Base-by-base conservation (phyloP, 2,888 invertebrate species). In the Drosophila ochracea region DNA sequence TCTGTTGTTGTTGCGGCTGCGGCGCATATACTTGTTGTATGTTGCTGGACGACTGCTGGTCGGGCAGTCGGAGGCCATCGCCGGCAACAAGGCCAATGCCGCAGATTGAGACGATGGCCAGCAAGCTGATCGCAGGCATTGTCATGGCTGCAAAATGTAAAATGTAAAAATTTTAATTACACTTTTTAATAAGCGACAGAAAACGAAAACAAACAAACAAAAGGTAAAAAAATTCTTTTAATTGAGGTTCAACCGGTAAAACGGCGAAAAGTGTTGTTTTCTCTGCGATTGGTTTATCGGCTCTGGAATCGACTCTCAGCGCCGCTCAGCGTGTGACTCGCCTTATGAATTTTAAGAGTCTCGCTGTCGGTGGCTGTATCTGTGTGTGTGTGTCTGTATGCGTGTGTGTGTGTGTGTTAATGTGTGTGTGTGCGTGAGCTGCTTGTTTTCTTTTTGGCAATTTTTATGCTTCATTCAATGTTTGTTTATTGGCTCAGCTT, bases 1-100 rank as follows among this genome's bases (percentile, higher is more conserved):
- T n/a, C n/a, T 57, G 57, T 30, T 57, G 55, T 37, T 85, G 80
- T 11, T 82, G 89, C 74, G 78, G 70, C 82, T 81, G 86, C 72
- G 84, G 88, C 72, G 74, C 80, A 68, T 82, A 82, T 16, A 85
- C 80, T 61, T 87, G 87, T 59, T 87, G 89, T 28, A 91, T 73
- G 68, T 85, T 83, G 71, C 54, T 86, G 54, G 88, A 78, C 82
- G 90, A 78, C 84, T 91, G 90, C 78, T 93, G 93, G 82, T 93
- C 93, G 35, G 95, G 95, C n/a, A 95, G 91, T 62, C 95, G 93
- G 76, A 95, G 91, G 37, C 94, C 95, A 47, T 95, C 95, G n/a
- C 95, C 95, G 39, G 95, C 95, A 52, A 80, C 83, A 28, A 84
- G 70, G 76, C 94, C 92, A 66, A 95, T 94, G 91, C 95, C 95